Evolutionary conservation across 2,888 invertebrate species (phyloP), one percentile per base, ranked within the genome.

Genomic region (Noctua janthina): DNA sequence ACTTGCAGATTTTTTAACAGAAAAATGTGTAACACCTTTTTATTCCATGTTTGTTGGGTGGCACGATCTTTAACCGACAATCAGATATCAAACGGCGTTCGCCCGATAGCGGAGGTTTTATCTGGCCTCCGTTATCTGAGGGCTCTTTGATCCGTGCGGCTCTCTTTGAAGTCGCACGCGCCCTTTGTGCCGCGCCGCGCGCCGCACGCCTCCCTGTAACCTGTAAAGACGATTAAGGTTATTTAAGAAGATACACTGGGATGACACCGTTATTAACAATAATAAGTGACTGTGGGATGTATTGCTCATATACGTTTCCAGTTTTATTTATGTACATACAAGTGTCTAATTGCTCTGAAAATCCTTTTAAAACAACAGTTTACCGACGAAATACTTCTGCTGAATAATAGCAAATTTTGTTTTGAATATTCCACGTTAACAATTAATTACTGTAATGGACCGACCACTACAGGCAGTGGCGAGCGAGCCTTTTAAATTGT

Each of bases 11-110:
- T 78, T 87, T 88, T 87, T 76, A 89, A 88, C 87, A 88, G 88
- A 90, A 90, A 85, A 88, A 87, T 80, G 81, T 87, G 89, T 91
- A 89, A 93, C 93, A 94, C 93, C 93, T 94, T 92, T 93, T 92
- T 89, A 92, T 88, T 82, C 84, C 88, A 70, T 84, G 76, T 93
- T 93, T 93, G 91, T 91, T 88, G 89, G 87, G 54, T 86, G 89
- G 90, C 81, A 89, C 81, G 92, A 94, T 94, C 93, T 94, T 90
- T 92, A 94, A 92, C 94, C 93, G 92, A 94, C 95, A 96, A 95
- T 96, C 95, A 92, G 93, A 95, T 95, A 95, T 94, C 93, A 95
- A 94, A 94, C 94, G 94, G 82, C 86, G 87, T 91, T 94, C 90
- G 92, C 91, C 91, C 91, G 93, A 93, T 92, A 91, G 90, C 90